A percentile compares a stretch with the other conserved stretches of the same genome.
phyloP scores from a whole-genome alignment of 2,888 invertebrate genomes.

The Epistrophella euchroma region DNA sequence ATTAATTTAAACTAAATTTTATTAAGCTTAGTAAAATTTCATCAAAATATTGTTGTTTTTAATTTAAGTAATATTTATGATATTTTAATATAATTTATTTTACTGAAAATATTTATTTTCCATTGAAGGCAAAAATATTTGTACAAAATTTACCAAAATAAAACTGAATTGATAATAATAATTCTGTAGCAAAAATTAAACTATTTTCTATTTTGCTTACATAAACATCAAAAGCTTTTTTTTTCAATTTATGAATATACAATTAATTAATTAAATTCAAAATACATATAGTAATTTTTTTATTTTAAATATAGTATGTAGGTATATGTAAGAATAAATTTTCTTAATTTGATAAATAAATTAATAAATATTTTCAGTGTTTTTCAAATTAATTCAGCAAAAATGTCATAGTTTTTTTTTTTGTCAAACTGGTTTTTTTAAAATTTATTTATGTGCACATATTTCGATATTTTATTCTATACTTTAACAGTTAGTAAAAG shows the following conservation, averaged over 20 bases:
- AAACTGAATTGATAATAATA: neutral
- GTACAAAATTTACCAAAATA: neutral
- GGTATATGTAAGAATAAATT: no score
- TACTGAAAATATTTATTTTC: constrained; percentile 69
- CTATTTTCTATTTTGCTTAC: neutral
- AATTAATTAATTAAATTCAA: neutral
- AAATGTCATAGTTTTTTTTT: constrained; percentile 45
- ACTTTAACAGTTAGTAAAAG: no score
- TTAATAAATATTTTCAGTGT: constrained; percentile 69
- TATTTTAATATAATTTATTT: constrained; percentile 48
- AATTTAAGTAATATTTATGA: constrained; percentile 53
- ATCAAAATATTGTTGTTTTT: constrained; percentile 82
- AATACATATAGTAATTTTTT: no score
- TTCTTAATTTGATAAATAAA: neutral
- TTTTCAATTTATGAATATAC: neutral
- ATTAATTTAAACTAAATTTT: neutral
- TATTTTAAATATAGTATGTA: no score
- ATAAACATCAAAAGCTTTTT: neutral
- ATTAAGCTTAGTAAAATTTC: neutral
- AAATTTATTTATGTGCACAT: no score
- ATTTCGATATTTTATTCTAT: no score
- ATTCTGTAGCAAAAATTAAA: neutral
- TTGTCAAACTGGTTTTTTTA: no score
- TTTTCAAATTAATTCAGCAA: neutral
- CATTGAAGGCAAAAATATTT: neutral